phyloP scores from a whole-genome alignment of 2,888 invertebrate species.

The Emmelina monodactyla region DNA sequence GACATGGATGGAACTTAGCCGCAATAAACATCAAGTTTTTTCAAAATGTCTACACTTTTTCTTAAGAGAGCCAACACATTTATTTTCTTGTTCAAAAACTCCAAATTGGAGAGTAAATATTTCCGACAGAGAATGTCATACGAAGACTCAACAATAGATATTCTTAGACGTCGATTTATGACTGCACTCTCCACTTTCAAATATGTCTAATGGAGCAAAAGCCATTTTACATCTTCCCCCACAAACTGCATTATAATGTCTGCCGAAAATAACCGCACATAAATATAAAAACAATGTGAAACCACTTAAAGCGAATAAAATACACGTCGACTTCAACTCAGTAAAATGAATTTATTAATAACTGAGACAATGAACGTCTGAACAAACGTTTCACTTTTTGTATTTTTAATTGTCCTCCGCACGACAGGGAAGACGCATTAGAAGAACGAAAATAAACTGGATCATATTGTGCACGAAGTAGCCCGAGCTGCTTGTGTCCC shows the following conservation, averaged over 20 bases:
- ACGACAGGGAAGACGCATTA: slow-evolving; percentile 61
- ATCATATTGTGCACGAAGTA: slow-evolving; percentile 53
- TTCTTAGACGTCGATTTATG: slow-evolving; percentile 60
- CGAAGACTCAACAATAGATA: slow-evolving; percentile 37
- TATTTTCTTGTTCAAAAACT: not conserved
- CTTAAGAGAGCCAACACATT: not conserved
- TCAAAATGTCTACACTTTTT: not conserved
- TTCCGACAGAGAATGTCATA: slow-evolving; percentile 3
- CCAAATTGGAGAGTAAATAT: not conserved
- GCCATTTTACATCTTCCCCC: slow-evolving; percentile 62
- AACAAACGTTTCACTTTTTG: slow-evolving; percentile 62
- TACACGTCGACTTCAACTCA: slow-evolving; percentile 63
- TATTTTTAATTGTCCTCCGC: slow-evolving; percentile 65
- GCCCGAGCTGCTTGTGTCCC: slow-evolving; percentile 18
- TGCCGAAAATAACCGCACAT: slow-evolving; percentile 64
- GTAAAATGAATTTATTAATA: slow-evolving; percentile 68
- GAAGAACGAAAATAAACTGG: slow-evolving; percentile 60
- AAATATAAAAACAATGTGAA: slow-evolving; percentile 66
- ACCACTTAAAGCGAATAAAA: slow-evolving; percentile 68
- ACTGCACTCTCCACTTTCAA: slow-evolving; percentile 63
- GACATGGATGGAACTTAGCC: not conserved
- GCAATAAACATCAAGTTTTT: no score
- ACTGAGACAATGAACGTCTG: slow-evolving; percentile 66
- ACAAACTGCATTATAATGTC: slow-evolving; percentile 65
- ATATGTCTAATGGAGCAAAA: slow-evolving; percentile 63